Base-by-base conservation (phyloP, 2,888 invertebrate genomes). In the Lydus trimaculatus region DNA sequence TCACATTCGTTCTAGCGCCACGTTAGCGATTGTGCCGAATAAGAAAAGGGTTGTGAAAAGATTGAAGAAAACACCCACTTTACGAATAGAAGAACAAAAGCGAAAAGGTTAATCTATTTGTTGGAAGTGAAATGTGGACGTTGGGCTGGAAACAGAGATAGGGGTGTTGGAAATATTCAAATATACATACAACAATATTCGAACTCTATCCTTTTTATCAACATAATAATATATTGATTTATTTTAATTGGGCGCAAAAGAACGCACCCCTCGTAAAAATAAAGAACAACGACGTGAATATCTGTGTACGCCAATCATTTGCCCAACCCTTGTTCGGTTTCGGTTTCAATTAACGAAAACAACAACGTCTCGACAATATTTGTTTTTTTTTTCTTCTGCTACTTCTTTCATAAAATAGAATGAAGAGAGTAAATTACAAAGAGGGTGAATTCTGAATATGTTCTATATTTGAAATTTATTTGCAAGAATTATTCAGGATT, bases 401-500 rank as follows among this genome's bases (percentile, higher is more conserved):
- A 6, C 33, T 33, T 33, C 9, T 33, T 43, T 43, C 43, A 43
- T n/a, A 5, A n/a, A n/a, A 43, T 43, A n/a, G 43, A 43, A 43
- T 43, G 43, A 43, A 17, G 7, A 17, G 7, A n/a, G 43, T 43
- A 43, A 43, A 43, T 43, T 43, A 43, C 4, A 43, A 17, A 43
- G 43, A 8, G 43, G 43, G 43, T 43, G 43, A 43, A 43, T 43
- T 43, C 15, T 36, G 13, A 36, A 36, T 36, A 36, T 15, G 0
- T 36, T 36, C 36, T 36, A 36, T 15, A 36, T 36, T 15, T 36
- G n/a, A n/a, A n/a, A 43, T 17, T 7, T 43, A 43, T 43, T 43
- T 43, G 5, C 77, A 79, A 80, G 81, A 80, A 81, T 81, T 81
- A 80, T 43, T 43, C n/a, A 17, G 43, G 43, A 43, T 43, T 43